These are phyloP conservation scores for Sitobion miscanthi DNA, from an alignment of 1,140 invertebrate genomes.

Conservation along the genomic window DNA sequence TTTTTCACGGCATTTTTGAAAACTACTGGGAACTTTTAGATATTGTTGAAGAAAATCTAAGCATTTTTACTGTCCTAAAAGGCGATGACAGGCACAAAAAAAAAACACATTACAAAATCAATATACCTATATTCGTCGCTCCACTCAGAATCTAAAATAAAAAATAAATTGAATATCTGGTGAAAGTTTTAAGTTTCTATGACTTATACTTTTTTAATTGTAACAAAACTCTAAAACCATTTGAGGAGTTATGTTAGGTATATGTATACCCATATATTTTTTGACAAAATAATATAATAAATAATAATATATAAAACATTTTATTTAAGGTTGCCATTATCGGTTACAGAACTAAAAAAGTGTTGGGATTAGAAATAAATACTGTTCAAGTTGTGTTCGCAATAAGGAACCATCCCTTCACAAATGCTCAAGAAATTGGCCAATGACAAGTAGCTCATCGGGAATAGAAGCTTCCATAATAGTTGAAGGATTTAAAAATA, in stretches of 20 bases:
- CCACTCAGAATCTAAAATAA: neutral
- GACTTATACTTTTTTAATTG: too few relatives aligned
- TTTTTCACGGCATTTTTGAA: too few relatives aligned
- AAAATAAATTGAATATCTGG: too few relatives aligned
- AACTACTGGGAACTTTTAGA: too few relatives aligned
- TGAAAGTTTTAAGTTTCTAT: too few relatives aligned
- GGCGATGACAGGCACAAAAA: too few relatives aligned
- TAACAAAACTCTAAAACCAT: too few relatives aligned
- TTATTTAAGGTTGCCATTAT: neutral
- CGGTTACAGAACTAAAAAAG: neutral
- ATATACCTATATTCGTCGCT: too few relatives aligned
- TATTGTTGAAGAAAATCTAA: too few relatives aligned
- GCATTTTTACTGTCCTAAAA: too few relatives aligned
- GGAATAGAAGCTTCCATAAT: neutral
- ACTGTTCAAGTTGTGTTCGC: neutral
- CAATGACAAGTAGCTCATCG: neutral
- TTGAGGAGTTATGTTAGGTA: too few relatives aligned
- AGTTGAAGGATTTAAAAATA: neutral
- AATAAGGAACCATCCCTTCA: neutral
- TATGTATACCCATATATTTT: neutral
- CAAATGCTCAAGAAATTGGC: neutral
- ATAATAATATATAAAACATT: neutral
- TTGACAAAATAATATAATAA: neutral
- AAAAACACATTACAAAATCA: too few relatives aligned
- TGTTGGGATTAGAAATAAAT: neutral